phyloP scores from a whole-genome alignment of 1,140 invertebrate species.

The Eupristina koningsbergeri region DNA sequence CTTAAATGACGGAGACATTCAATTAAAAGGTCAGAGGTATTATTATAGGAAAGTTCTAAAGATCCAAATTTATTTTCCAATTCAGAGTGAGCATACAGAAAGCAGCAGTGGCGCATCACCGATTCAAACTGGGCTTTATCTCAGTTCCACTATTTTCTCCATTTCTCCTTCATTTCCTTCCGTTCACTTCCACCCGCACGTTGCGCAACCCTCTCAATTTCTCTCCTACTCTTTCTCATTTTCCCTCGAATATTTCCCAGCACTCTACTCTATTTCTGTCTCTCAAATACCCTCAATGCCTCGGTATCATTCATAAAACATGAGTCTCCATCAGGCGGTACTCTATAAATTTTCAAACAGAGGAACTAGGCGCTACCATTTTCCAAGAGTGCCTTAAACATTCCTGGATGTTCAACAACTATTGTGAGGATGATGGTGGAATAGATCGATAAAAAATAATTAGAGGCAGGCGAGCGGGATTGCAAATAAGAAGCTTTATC shows the following conservation, averaged over 20 bases:
- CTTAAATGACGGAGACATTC: not conserved
- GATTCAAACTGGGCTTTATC: slow-evolving; percentile 50
- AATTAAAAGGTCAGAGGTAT: slow-evolving; percentile 17
- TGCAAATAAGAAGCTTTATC: not conserved
- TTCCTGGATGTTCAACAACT: slow-evolving; percentile 40
- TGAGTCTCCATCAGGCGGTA: slow-evolving; percentile 64
- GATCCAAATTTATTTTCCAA: slow-evolving; percentile 49
- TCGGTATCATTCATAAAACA: slow-evolving; percentile 68
- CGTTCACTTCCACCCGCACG: not conserved
- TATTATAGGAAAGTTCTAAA: slow-evolving; percentile 41
- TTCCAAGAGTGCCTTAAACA: slow-evolving; percentile 55
- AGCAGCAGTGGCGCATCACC: slow-evolving; percentile 3
- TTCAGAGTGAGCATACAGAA: slow-evolving; percentile 6
- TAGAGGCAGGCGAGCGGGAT: slow-evolving; percentile 44
- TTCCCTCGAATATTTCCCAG: not conserved
- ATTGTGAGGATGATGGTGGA: not conserved
- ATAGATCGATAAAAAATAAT: slow-evolving; percentile 65
- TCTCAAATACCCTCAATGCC: slow-evolving; percentile 35
- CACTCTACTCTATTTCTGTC: not conserved
- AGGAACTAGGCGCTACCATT: slow-evolving; percentile 55
- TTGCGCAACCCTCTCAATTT: not conserved
- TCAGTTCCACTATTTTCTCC: slow-evolving; percentile 42
- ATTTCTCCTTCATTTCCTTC: slow-evolving; percentile 47
- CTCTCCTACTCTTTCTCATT: not conserved
- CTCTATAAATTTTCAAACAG: slow-evolving; percentile 67